Evolutionary conservation across 1,140 invertebrate species (phyloP).

Genomic region (Archegozetes longisetosus): DNA sequence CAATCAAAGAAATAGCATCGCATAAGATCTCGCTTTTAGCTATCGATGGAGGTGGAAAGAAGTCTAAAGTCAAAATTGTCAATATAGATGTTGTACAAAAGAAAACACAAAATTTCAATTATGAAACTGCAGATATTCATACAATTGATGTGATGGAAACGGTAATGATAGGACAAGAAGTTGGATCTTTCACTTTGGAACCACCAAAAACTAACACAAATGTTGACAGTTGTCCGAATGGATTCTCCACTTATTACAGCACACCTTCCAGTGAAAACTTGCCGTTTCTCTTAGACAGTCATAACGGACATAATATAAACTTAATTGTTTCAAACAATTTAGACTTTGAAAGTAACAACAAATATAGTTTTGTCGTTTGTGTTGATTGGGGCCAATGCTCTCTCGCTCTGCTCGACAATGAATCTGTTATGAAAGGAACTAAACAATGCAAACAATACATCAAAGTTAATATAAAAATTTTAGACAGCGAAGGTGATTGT

Average conservation of each 20-base stretch:
- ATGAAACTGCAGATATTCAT: slow-evolving; percentile 4
- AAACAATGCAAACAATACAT: slow-evolving; percentile 2
- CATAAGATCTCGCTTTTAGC: slow-evolving; percentile 6
- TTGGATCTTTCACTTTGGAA: neutral
- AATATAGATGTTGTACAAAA: slow-evolving; percentile 9
- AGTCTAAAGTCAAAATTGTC: slow-evolving; percentile 8
- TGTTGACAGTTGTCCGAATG: neutral
- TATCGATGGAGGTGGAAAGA: slow-evolving; percentile 5
- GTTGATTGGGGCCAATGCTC: slow-evolving; percentile 10
- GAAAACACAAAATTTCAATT: neutral
- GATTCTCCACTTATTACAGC: slow-evolving; percentile 4
- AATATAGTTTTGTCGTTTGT: slow-evolving; percentile 2
- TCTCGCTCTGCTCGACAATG: neutral
- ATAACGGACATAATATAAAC: neutral
- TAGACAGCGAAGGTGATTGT: neutral
- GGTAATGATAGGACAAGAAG: neutral
- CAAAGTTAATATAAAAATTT: neutral
- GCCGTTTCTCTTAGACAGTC: slow-evolving; percentile 4
- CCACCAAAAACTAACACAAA: neutral
- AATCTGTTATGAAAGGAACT: neutral
- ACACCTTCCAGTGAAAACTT: neutral
- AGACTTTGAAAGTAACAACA: neutral
- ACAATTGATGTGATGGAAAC: neutral
- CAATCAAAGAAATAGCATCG: slow-evolving; percentile 3
- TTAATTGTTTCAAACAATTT: neutral